Evolutionary conservation across 92 coral and sea anemone genomes (phyloP), one percentile per base, ranked within the genome.

Genomic region (Phenganax marumi): DNA sequence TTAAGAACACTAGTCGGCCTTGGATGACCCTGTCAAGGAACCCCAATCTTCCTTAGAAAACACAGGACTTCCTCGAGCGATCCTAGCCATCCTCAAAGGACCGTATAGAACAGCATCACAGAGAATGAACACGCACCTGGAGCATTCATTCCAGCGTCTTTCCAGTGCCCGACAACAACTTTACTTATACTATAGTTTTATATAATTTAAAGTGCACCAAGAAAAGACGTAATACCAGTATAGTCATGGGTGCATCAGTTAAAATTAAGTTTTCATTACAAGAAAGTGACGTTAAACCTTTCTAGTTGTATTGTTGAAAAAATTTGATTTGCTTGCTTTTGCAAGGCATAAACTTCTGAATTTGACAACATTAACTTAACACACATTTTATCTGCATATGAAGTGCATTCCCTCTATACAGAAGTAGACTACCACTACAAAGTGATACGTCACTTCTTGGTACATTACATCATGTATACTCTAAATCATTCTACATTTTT

Each of bases 91-190:
- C 43, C 43, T 33, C 43, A 33, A 33, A 33, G 43, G 43, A 33
- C 43, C 43, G 43, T 33, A 33, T 33, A 33, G 43, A 33, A 66
- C 49, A 19, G 49, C 72, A 66, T 66, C 14, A 4, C 50, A 66
- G 16, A 66, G 23, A 8, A 50, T 56, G 33, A 76, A 76, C 58
- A 57, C 81, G 33, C 81, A 39, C 81, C 81, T 19, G 81, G 81
- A 52, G 17, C 57, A 62, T 57, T 76, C 69, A 54, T 17, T 21
- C 10, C 43, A 13, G 51, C 48, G 43, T 33, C 43, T 33, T 33
- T 76, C 16, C 26, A 56, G 57, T 48, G 39, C 68, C 50, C 12
- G 51, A 47, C 8, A 68, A 1, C 68, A 24, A 76, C 52, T 8
- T 54, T 3, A n/a, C 6, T 76, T 33, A 10, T 68, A 11, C 26